These are phyloP conservation scores for Drosophila rhopaloa DNA, from an alignment of 1,140 invertebrate genomes.

Conservation along the genomic window DNA sequence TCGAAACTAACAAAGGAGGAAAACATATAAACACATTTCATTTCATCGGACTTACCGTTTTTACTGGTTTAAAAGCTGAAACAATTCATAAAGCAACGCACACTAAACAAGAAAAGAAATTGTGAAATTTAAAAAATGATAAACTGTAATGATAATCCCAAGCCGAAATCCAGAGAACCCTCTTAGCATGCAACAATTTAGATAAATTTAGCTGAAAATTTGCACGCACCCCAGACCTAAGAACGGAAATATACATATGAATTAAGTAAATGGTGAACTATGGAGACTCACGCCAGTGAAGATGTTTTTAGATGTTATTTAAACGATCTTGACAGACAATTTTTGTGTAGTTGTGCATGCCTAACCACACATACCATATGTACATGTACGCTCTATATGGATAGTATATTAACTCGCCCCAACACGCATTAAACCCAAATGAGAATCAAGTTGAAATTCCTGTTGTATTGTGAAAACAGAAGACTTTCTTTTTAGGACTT, in stretches of 20 bases:
- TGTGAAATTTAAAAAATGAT: slow-evolving; percentile 17
- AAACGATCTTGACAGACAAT: slow-evolving; percentile 60
- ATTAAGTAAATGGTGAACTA: slow-evolving; percentile 33
- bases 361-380: slow-evolving; percentile 22
- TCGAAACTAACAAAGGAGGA: slow-evolving; percentile 34
- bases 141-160: slow-evolving; percentile 34
- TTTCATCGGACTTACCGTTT: slow-evolving; percentile 39
- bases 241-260: slow-evolving; percentile 30
- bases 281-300: slow-evolving; percentile 46
- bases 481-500: slow-evolving; percentile 55
- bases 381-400: slow-evolving; percentile 16
- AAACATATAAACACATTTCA: slow-evolving; percentile 21
- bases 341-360: slow-evolving; percentile 69
- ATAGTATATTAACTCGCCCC: slow-evolving; percentile 16
- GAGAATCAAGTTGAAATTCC: slow-evolving; percentile 50
- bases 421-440: slow-evolving; percentile 44
- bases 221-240: slow-evolving; percentile 50
- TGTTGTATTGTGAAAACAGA: slow-evolving; percentile 69
- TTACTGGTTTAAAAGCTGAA: slow-evolving; percentile 22
- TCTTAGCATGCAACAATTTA: slow-evolving; percentile 71
- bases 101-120: slow-evolving; percentile 34
- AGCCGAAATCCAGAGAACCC: slow-evolving; percentile 19
- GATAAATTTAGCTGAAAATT: slow-evolving; percentile 76
- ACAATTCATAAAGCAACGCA: slow-evolving; percentile 37
- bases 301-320: slow-evolving; percentile 71